These are phyloP conservation scores for Fragum sueziense DNA, from an alignment of 2,888 invertebrate genomes.

Conservation along the genomic window DNA sequence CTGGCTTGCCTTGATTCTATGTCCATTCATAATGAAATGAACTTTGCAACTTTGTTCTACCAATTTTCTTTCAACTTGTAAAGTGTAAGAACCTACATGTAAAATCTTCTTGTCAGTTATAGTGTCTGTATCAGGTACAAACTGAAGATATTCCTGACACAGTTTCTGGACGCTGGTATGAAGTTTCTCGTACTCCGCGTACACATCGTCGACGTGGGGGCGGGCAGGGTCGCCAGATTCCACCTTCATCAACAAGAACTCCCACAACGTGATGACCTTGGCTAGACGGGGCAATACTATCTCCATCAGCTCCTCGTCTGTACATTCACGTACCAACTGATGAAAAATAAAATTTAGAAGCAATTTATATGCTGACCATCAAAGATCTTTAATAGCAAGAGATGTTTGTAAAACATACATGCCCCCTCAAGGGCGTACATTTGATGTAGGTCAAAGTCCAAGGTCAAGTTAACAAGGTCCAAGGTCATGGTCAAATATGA, in stretches of 20 bases:
- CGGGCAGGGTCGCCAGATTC: conserved; percentile 76
- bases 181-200: conserved; percentile 71
- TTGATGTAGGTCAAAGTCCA: too few relatives aligned
- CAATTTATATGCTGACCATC: too few relatives aligned
- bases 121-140: conserved; percentile 46
- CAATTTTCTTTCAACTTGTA: too few relatives aligned
- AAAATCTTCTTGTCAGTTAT: conserved; percentile 28
- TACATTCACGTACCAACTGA: conserved; percentile 67
- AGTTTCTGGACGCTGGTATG: conserved; percentile 70
- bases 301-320: conserved; percentile 83
- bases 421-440: too few relatives aligned
- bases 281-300: conserved; percentile 82
- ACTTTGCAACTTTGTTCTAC: too few relatives aligned
- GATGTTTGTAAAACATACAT: too few relatives aligned
- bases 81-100: conserved; percentile 16
- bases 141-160: conserved; percentile 72
- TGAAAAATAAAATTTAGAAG: neutral
- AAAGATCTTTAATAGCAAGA: too few relatives aligned
- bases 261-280: conserved; percentile 83
- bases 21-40: too few relatives aligned
- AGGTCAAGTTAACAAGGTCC: too few relatives aligned
- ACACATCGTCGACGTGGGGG: conserved; percentile 73
- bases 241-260: conserved; percentile 83
- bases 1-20: too few relatives aligned
- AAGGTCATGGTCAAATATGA: too few relatives aligned